Conservation (phyloP, 2,113 vertebrate species). For the Xiphophorus couchianus region DNA sequence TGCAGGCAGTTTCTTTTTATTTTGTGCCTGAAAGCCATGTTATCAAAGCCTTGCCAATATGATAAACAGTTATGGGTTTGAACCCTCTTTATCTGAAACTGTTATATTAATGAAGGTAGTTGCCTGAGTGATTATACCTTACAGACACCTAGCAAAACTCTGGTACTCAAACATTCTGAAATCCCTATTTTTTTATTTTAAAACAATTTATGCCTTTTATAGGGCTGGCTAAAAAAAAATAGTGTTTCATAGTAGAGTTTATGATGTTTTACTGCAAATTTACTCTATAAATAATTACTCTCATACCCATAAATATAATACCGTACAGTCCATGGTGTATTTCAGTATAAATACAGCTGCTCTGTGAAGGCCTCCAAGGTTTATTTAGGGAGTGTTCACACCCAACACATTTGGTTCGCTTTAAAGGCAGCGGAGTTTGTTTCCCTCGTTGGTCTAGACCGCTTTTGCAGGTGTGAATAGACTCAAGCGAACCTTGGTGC, state of each 20-base stretch:
- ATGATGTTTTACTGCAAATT: too few relatives aligned
- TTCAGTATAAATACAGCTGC: too few relatives aligned
- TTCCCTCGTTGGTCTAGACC: too few relatives aligned
- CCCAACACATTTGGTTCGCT: too few relatives aligned
- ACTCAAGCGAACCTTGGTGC: too few relatives aligned
- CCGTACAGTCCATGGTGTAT: too few relatives aligned
- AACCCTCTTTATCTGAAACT: background rate
- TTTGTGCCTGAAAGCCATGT: conserved; percentile 38
- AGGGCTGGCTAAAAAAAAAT: background rate
- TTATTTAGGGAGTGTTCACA: too few relatives aligned
- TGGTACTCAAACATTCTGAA: background rate
- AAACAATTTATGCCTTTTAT: background rate
- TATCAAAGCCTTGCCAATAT: conserved; percentile 29
- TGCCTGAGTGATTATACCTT: background rate
- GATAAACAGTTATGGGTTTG: background rate
- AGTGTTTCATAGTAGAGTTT: background rate
- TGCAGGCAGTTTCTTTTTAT: conserved; percentile 26
- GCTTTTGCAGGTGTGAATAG: too few relatives aligned
- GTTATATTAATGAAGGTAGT: background rate
- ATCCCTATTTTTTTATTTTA: background rate
- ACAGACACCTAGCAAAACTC: background rate
- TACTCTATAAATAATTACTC: too few relatives aligned
- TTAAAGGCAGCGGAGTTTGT: too few relatives aligned
- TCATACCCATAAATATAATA: too few relatives aligned
- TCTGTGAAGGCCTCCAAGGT: too few relatives aligned